Base-by-base conservation (phyloP, 2,113 vertebrate species). In the Onychostoma macrolepis region DNA sequence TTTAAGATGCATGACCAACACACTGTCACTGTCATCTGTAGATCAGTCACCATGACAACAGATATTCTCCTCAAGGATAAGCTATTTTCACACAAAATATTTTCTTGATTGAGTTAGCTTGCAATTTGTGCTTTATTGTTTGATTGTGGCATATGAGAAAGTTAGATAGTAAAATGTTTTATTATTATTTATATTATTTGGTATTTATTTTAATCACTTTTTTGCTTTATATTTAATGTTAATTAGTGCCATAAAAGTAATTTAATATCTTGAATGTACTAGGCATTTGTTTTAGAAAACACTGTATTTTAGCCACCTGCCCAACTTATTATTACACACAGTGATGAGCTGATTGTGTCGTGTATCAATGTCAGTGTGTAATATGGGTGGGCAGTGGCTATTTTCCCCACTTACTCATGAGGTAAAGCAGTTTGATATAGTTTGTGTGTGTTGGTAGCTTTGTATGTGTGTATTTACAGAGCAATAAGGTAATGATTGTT, bases 21-120 rank as follows among this genome's bases (percentile, higher is more conserved):
- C 33, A 6, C 7, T 72, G 4, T 72, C 36, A 12, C 19, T 80
- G 88, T 90, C 88, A 89, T 88, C 88, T 90, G 86, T 80, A 82
- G 85, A 88, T 88, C 85, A 90, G 88, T 92, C 80, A 88, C 91
- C 89, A 92, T 92, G 91, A 91, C 91, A 90, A 91, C 91, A 77
- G 75, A 83, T 88, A 43, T 89, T 86, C 75, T 84, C 56, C 86
- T 87, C 63, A 77, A 50, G 41, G 43, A 77, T 26, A 48, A 38
- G 69, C 36, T 41, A 74, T 74, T 77, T 77, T 77, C 26, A 45
- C 74, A 9, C 13, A 77, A 28, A 26, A 48, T 77, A 77, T 48
- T 76, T 72, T 72, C 36, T 72, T 41, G 19, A n/a, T 41, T 4
- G 19, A 41, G 2, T 72, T 21, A 38, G 69, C n/a, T 41, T 24